Percentiles rank a stretch among this genome's conserved stretches.
Evolutionary conservation across 2,888 invertebrate genomes (phyloP).

Genomic region (Lithosia quadra): DNA sequence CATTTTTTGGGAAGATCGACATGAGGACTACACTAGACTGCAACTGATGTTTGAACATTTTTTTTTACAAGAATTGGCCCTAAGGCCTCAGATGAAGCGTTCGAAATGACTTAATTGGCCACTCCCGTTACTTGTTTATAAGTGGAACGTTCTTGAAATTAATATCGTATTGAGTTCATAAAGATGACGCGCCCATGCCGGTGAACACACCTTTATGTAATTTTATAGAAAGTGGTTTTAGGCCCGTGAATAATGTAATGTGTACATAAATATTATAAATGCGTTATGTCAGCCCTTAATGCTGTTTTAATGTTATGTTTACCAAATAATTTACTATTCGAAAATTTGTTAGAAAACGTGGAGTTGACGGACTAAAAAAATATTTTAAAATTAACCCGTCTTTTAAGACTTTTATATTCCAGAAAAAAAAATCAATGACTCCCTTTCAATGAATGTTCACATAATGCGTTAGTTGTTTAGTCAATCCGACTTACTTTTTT

Average conservation of each 20-base stretch:
- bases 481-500: too few species aligned
- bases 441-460: too few species aligned
- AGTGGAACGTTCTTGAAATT: conserved; percentile 10
- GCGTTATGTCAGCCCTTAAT: not conserved
- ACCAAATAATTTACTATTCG: not conserved
- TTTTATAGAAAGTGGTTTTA: conserved; percentile 21
- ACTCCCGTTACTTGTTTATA: conserved; percentile 15
- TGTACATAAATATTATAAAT: not conserved
- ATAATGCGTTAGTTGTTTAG: too few species aligned
- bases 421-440: too few species aligned
- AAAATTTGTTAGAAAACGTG: too few species aligned
- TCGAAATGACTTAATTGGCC: conserved; percentile 25
- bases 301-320: not conserved
- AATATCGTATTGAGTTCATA: conserved; percentile 16
- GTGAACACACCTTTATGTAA: conserved; percentile 28
- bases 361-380: too few species aligned
- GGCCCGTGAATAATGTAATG: conserved; percentile 4
- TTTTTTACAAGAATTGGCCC: too few species aligned
- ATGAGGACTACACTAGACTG: too few species aligned
- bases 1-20: too few species aligned
- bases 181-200: conserved; percentile 16
- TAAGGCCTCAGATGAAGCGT: conserved; percentile 1
- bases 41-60: too few species aligned
- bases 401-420: too few species aligned
- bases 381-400: too few species aligned